A percentile compares a stretch with the other conserved stretches of the same genome.
phyloP scores from a whole-genome alignment of 30 jellyfish, hydroid and myxozoan species.

The Cassiopea xamachana region DNA sequence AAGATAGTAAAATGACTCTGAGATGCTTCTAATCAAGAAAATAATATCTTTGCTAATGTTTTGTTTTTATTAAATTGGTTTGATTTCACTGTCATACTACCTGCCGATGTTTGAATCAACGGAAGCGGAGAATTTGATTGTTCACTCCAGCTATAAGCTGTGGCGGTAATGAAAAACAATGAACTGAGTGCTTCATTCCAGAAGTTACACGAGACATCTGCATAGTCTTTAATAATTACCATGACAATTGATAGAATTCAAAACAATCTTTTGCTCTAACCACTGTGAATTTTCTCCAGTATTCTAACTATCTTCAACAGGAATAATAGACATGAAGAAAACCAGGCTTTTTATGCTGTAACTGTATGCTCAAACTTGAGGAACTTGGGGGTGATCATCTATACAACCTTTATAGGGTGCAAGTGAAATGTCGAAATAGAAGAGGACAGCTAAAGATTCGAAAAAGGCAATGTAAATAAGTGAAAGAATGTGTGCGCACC shows the following conservation, averaged over 20 bases:
- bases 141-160: neutral
- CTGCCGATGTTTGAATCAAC: neutral
- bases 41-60: too few relatives aligned
- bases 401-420: too few relatives aligned
- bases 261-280: neutral
- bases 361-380: too few relatives aligned
- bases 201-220: neutral
- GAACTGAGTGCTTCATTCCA: neutral
- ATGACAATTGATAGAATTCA: neutral
- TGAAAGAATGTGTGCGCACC: neutral
- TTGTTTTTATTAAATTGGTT: neutral
- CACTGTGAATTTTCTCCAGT: neutral
- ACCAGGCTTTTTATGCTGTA: neutral
- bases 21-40: too few relatives aligned
- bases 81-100: neutral
- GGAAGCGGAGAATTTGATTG: neutral
- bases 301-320: neutral
- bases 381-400: too few relatives aligned
- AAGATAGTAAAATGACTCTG: too few relatives aligned
- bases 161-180: neutral
- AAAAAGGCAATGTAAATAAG: too few relatives aligned
- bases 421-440: too few relatives aligned
- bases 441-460: too few relatives aligned
- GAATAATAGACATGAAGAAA: neutral
- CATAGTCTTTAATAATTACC: neutral